Conservation (phyloP, 2,113 vertebrate genomes). For the Sebastes schlegelii region DNA sequence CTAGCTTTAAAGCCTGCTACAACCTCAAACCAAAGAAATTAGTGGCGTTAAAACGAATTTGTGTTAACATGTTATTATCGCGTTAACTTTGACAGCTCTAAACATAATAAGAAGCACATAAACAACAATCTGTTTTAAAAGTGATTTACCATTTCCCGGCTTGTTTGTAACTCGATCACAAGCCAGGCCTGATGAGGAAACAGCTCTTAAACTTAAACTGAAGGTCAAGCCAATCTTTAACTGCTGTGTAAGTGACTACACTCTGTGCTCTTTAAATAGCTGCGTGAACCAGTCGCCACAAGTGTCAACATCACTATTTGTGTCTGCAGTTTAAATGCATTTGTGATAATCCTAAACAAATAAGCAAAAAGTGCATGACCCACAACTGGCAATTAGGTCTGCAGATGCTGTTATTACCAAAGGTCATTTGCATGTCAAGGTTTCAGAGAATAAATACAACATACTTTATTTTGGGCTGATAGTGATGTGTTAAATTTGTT, state of each 20-base stretch:
- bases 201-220: background rate
- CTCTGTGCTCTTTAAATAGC: background rate
- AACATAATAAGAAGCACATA: background rate
- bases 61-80: too few relatives aligned
- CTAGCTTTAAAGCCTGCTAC: too few relatives aligned
- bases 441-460: background rate
- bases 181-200: background rate
- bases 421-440: too few relatives aligned
- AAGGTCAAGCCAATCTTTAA: background rate
- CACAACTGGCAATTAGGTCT: background rate
- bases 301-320: background rate
- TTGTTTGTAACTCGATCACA: background rate
- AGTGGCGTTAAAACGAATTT: too few relatives aligned
- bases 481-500: slow-evolving; percentile 22
- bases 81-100: too few relatives aligned
- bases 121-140: background rate
- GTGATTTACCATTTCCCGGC: background rate
- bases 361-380: background rate
- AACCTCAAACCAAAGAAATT: too few relatives aligned
- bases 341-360: background rate
- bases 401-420: background rate
- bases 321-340: background rate
- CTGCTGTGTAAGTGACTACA: background rate
- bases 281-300: background rate
- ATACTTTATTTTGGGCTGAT: background rate